Evolutionary conservation across 2,888 invertebrate species (phyloP).

Genomic region (Dryomyza anilis): DNA sequence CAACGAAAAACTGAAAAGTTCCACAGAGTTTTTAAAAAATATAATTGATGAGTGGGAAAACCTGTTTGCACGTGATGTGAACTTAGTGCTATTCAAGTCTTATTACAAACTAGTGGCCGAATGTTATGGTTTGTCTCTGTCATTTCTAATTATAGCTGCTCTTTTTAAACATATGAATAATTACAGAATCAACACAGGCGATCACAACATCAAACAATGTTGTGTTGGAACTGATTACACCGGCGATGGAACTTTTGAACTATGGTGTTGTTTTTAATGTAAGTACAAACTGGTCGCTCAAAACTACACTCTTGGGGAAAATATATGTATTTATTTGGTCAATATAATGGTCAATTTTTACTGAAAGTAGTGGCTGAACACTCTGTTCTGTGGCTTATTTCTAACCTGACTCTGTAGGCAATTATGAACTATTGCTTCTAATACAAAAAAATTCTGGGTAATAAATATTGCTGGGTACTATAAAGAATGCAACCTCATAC

Average conservation of each 20-base stretch:
- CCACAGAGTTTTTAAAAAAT: slow-evolving; percentile 50
- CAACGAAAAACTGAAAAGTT: slow-evolving; percentile 54
- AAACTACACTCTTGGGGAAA: no score
- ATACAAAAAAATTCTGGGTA: no score
- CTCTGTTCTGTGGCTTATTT: no score
- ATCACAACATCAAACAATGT: slow-evolving; percentile 37
- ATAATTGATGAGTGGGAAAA: slow-evolving; percentile 74
- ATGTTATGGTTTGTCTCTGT: slow-evolving; percentile 31
- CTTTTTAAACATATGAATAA: neutral
- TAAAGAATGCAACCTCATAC: no score
- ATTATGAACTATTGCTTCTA: no score
- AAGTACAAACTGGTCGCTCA: no score
- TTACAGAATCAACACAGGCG: slow-evolving; percentile 11
- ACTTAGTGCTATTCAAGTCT: slow-evolving; percentile 55
- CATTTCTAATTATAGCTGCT: neutral
- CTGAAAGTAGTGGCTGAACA: no score
- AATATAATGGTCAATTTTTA: no score
- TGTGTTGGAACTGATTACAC: slow-evolving; percentile 46
- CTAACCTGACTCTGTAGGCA: no score
- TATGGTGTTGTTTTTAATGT: slow-evolving; percentile 50
- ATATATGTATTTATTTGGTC: no score
- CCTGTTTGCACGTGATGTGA: slow-evolving; percentile 72
- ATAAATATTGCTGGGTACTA: no score
- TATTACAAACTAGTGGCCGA: slow-evolving; percentile 48
- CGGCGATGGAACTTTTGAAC: slow-evolving; percentile 48